These are phyloP conservation scores for Scartelaos histophorus DNA, from an alignment of 2,113 vertebrate species.

Conservation along the genomic window DNA sequence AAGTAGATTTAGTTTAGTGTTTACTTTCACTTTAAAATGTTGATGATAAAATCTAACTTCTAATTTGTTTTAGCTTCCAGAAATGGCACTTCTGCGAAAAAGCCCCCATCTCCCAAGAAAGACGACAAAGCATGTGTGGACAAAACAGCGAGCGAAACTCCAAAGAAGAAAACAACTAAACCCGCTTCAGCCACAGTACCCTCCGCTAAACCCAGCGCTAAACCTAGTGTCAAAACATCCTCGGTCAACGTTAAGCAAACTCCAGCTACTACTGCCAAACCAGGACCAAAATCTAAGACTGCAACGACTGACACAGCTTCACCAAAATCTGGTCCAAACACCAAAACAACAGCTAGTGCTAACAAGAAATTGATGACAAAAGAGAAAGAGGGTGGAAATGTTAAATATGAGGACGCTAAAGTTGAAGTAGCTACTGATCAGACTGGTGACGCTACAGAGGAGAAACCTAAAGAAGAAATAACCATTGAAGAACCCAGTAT, in stretches of 20 bases:
- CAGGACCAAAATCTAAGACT: constrained; percentile 65
- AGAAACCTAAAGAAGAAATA: not conserved
- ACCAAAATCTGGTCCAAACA: constrained; percentile 48
- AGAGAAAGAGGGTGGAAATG: constrained; percentile 36
- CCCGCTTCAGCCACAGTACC: constrained; percentile 45
- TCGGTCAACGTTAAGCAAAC: constrained; percentile 62
- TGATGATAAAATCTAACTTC: not conserved
- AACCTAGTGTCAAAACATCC: constrained; percentile 61
- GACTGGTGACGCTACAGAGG: not conserved
- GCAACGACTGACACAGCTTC: constrained; percentile 40
- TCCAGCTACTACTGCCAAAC: constrained; percentile 50
- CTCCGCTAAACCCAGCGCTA: constrained; percentile 76
- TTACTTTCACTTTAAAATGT: too few relatives aligned
- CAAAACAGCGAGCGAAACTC: constrained; percentile 64
- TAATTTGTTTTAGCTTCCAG: constrained; percentile 73
- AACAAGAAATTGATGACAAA: constrained; percentile 59
- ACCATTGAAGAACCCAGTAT: constrained; percentile 1
- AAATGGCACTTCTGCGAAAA: constrained; percentile 75
- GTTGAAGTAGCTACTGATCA: constrained; percentile 14
- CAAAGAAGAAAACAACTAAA: constrained; percentile 83
- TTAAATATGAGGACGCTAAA: constrained; percentile 44
- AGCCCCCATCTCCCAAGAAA: constrained; percentile 83
- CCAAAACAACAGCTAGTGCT: constrained; percentile 48
- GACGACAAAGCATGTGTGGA: constrained; percentile 78
- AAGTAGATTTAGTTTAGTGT: too few relatives aligned